Evolutionary conservation across 2,797 vertebrate genomes (phyloP).

Genomic region (Oryzias dopingdopingensis): DNA sequence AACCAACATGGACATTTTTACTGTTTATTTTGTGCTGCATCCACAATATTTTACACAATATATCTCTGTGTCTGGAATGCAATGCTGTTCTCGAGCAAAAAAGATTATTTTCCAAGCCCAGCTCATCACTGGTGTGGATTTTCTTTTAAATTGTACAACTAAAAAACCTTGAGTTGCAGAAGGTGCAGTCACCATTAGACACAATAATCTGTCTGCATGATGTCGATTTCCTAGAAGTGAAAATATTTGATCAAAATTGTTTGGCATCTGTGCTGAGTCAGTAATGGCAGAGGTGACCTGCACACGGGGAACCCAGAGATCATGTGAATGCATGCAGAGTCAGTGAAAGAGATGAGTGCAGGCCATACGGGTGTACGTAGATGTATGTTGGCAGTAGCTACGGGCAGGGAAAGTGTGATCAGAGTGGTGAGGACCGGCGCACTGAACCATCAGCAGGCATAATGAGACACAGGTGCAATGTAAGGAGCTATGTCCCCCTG

Average conservation of each 20-base stretch:
- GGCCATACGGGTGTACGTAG: slow-evolving; percentile 53
- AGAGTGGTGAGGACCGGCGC: slow-evolving; percentile 54
- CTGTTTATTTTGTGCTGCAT: neutral
- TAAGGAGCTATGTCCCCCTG: slow-evolving; percentile 35
- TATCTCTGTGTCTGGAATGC: neutral
- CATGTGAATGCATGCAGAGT: slow-evolving; percentile 33
- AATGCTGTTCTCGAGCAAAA: neutral
- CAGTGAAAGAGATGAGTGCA: slow-evolving; percentile 29
- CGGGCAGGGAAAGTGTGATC: slow-evolving; percentile 53
- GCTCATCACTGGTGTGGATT: too few relatives aligned
- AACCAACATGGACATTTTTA: neutral
- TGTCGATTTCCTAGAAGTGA: too few relatives aligned
- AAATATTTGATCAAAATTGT: slow-evolving; percentile 48
- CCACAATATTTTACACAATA: neutral
- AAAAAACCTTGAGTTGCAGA: too few relatives aligned
- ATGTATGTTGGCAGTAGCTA: slow-evolving; percentile 71
- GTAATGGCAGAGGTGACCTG: slow-evolving; percentile 32
- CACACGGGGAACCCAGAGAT: slow-evolving; percentile 33
- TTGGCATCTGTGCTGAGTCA: slow-evolving; percentile 34
- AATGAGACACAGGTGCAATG: slow-evolving; percentile 73
- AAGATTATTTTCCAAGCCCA: too few relatives aligned
- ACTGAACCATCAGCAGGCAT: slow-evolving; percentile 60
- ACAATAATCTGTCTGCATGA: too few relatives aligned
- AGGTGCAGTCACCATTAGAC: too few relatives aligned
- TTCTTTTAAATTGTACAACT: too few relatives aligned